phyloP scores from a whole-genome alignment of 2,797 vertebrate genomes.

The Gymnothorax reevesii region DNA sequence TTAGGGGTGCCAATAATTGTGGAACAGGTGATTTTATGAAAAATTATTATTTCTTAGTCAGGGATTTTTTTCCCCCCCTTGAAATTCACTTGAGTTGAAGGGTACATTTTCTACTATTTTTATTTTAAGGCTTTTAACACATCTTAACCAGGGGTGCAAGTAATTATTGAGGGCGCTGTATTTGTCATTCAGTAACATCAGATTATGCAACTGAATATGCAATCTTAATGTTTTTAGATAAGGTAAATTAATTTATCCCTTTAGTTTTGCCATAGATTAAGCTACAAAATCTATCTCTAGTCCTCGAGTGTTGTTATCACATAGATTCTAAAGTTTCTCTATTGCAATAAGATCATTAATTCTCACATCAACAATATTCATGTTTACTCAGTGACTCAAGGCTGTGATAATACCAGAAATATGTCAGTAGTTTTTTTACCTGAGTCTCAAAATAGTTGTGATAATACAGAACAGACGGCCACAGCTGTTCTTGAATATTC shows the following conservation, averaged over 20 bases:
- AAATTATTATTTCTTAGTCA: too few relatives aligned
- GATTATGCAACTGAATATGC: not conserved
- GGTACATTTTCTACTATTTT: too few relatives aligned
- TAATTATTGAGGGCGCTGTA: too few relatives aligned
- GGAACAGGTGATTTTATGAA: too few relatives aligned
- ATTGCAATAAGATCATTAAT: not conserved
- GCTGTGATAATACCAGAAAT: not conserved
- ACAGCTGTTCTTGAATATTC: conserved; percentile 3
- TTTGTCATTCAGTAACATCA: not conserved
- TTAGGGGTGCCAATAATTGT: too few relatives aligned
- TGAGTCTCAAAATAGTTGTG: not conserved
- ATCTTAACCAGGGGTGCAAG: too few relatives aligned
- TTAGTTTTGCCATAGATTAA: not conserved
- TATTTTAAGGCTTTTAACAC: too few relatives aligned
- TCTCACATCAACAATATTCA: not conserved
- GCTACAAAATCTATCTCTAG: not conserved
- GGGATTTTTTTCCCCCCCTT: too few relatives aligned
- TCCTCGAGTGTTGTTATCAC: not conserved
- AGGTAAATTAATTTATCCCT: not conserved
- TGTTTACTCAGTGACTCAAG: not conserved
- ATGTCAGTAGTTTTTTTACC: not conserved
- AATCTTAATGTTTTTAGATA: not conserved
- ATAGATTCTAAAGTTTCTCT: not conserved
- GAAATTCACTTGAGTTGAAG: too few relatives aligned
- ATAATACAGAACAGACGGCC: not conserved